Evolutionary conservation across 2,888 invertebrate genomes (phyloP), one percentile per base, ranked within the genome.

Genomic region (Tridacna gigas): DNA sequence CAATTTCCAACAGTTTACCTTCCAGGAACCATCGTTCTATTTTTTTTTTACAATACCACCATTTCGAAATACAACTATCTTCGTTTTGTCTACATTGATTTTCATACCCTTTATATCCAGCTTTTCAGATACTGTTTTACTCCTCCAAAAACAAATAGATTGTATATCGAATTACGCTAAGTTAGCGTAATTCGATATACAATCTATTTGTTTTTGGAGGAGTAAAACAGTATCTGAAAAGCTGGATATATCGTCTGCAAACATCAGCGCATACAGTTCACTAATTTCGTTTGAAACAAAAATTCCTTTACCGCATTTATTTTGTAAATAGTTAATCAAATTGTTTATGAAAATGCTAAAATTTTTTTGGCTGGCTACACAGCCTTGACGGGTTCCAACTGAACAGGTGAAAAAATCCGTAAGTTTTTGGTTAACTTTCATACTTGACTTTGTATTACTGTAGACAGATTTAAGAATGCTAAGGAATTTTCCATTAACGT

Each of bases 1-100:
- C n/a, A 77, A 60, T 7, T 60, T 61, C 51, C 63, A 76, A 9
- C 73, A 26, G 48, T 26, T n/a, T 25, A 18, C 74, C 81, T 20
- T 63, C 47, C 28, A 28, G 63, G 20, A 22, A 25, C 77, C 77
- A 77, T 63, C 63, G 48, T 48, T 77, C 77, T 22, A 48, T 26
- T 48, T 48, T 48, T 48, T 45, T 37, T 48, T 47, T n/a, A 77
- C 12, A 18, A 9, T 26, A 13, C 81, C 77, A 25, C 74, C 78
- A 25, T 77, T 82, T 25, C 60, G 22, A 47, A 82, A 82, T n/a
- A 82, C 69, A 74, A 78, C 18, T 26, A 37, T 37, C 69, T 20
- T 3, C 22, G 18, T 15, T 25, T 15, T 67, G 25, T 25, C 13
- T 37, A 1, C 28, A 5, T 28, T 67, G 15, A 37, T 67, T 15